Base-by-base conservation (phyloP, 2,797 vertebrate genomes). In the Bradypodion pumilum region DNA sequence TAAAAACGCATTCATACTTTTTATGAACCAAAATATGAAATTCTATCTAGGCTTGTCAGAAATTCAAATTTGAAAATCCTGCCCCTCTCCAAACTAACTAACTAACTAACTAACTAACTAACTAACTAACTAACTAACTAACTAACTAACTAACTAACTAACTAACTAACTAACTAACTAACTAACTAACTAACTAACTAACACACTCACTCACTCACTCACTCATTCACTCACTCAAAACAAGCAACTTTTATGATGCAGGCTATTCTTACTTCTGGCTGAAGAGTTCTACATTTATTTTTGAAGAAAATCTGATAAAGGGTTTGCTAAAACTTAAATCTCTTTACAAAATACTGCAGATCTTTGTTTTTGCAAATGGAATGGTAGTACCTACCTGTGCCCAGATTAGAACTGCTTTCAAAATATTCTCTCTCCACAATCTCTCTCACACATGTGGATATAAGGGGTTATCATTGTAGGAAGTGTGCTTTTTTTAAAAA, bases 1-100 rank as follows among this genome's bases (percentile, higher is more conserved):
- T 63, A 13, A 0, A 42, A 40, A 0, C 1, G 68, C 56, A 3
- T 2, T 0, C 8, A 37, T 63, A 19, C 42, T 49, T 78, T 29
- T 72, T 76, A 23, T 63, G 10, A 44, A 76, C 10, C 0, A 0
- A 60, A 0, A 0, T 68, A 81, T 46, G 68, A 69, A 81, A 29
- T 32, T 12, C 4, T 42, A 35, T 15, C 42, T 46, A 10, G 42
- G 29, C 44, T 86, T 85, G 40, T 60, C 7, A 15, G 49, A 77
- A 79, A 19, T 73, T 77, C 25, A 59, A n/a, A n/a, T n/a, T n/a
- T n/a, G n/a, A n/a, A n/a, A n/a, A n/a, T n/a, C n/a, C n/a, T n/a
- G n/a, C n/a, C n/a, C n/a, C n/a, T n/a, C n/a, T n/a, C n/a, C n/a
- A n/a, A n/a, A n/a, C n/a, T n/a, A n/a, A n/a, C n/a, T n/a, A n/a